Evolutionary conservation across 2,113 vertebrate genomes (phyloP).

Genomic region (Mobula birostris): DNA sequence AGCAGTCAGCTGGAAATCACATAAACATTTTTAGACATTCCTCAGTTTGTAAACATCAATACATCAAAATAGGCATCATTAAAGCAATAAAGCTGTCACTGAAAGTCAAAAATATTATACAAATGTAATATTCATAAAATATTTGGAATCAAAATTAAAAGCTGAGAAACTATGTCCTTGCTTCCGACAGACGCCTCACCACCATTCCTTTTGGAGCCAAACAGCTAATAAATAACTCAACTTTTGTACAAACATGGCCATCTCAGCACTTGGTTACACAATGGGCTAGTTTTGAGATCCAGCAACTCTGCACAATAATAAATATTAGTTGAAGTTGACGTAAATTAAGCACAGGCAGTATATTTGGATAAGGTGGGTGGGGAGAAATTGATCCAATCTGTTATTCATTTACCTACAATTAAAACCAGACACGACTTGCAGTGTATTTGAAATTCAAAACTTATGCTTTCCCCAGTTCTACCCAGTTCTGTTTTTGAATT

Average conservation of each 20-base stretch:
- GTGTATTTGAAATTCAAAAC: not conserved
- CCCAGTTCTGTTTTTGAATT: not conserved
- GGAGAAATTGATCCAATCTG: not conserved
- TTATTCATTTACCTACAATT: not conserved
- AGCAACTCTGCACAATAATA: not conserved
- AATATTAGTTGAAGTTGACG: not conserved
- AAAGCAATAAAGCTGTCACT: not conserved
- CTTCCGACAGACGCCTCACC: too few relatives aligned
- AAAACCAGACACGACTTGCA: not conserved
- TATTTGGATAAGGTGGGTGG: not conserved
- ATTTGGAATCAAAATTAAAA: not conserved
- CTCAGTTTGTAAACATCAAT: not conserved
- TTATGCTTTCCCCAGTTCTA: not conserved
- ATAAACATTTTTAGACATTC: not conserved
- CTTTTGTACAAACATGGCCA: not conserved
- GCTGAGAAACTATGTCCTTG: not conserved
- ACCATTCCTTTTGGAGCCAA: not conserved
- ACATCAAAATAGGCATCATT: not conserved
- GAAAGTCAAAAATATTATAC: not conserved
- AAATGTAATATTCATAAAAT: not conserved
- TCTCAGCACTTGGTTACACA: not conserved
- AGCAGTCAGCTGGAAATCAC: not conserved
- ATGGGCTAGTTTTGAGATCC: not conserved
- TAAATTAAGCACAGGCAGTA: not conserved
- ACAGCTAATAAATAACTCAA: not conserved